phyloP scores from a whole-genome alignment of 2,888 invertebrate species.

The Melikaiella ostensackeni region DNA sequence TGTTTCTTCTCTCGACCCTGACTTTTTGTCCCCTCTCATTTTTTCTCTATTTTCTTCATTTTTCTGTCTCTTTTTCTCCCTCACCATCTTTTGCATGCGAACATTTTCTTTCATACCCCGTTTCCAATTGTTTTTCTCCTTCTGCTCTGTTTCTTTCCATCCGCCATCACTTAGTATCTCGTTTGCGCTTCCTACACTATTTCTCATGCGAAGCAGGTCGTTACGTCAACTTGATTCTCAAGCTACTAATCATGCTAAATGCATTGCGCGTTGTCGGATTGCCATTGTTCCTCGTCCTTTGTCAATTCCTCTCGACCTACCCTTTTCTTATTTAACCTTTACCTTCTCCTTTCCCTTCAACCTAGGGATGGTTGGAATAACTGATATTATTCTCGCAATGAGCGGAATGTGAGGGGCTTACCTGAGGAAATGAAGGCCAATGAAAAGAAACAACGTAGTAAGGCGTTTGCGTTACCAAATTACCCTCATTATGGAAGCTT shows the following conservation, averaged over 20 bases:
- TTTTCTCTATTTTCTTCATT: conserved; percentile 16
- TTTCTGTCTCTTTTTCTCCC: not conserved
- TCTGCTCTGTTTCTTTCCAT: not conserved
- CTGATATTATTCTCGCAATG: conserved; percentile 20
- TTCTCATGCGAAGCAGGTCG: conserved; percentile 31
- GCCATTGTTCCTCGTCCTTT: conserved; percentile 50
- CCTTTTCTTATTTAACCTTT: conserved; percentile 39
- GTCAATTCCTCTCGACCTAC: conserved; percentile 48
- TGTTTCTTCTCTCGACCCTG: conserved; percentile 39
- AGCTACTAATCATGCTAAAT: conserved; percentile 57
- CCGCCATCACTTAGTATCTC: conserved; percentile 15
- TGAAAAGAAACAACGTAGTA: conserved; percentile 33
- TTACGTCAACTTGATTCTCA: conserved; percentile 50
- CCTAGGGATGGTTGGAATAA: not conserved
- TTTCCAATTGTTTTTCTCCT: conserved; percentile 13
- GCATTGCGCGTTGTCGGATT: conserved; percentile 49
- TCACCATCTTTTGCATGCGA: not conserved
- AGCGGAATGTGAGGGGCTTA: conserved; percentile 19
- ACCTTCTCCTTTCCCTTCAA: not conserved
- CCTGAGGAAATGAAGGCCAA: conserved; percentile 12
- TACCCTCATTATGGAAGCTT: conserved; percentile 23
- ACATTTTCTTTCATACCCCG: not conserved
- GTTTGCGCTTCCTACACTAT: conserved; percentile 4
- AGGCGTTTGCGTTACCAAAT: conserved; percentile 1
- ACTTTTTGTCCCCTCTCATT: conserved; percentile 9